Base-by-base conservation (phyloP, 2,797 vertebrate genomes). In the Aulostomus chinensis region DNA sequence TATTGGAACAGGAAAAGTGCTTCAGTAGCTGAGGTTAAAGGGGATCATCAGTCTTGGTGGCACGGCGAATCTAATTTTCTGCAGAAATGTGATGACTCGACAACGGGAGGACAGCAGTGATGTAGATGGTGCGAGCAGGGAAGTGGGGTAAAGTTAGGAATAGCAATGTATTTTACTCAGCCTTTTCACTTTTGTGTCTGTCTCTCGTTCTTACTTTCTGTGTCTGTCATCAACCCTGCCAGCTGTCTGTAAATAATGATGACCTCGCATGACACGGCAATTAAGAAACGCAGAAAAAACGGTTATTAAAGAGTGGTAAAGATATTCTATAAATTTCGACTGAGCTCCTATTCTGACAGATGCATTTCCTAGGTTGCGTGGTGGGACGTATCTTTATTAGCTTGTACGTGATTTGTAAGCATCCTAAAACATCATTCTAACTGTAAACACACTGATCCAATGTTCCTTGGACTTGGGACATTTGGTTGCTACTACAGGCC, bases 41-140 rank as follows among this genome's bases (percentile, higher is more conserved):
- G 61, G 56, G 73, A 75, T 72, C 68, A 73, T 85, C 78, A 51
- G 63, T 78, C 79, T 78, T 68, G 1, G 31, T 49, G 61, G 58
- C 52, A 58, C 52, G 14, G 67, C 52, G 22, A 84, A 81, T 81
- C 73, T 78, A 41, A 72, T 81, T 84, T 83, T 69, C 69, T 8
- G 9, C 41, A 13, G 36, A 76, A 78, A 81, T 77, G 59, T 75
- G 85, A 85, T 78, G 83, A 87, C 63, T 84, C 66, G 12, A 67
- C 80, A 77, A 39, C 37, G 4, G 25, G 12, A 36, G 45, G 70
- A 60, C 33, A 29, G 69, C 21, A 6, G 66, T 41, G 60, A 73
- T 73, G 66, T 33, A 37, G 41, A 57, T 7, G 29, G 26, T 11
- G 21, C 48, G 33, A 15, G 45, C 29, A 2, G 20, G 33, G 33